Percentiles rank a stretch among this genome's conserved stretches.
Evolutionary conservation across 2,888 invertebrate genomes (phyloP).

Genomic region (Ischnura elegans): DNA sequence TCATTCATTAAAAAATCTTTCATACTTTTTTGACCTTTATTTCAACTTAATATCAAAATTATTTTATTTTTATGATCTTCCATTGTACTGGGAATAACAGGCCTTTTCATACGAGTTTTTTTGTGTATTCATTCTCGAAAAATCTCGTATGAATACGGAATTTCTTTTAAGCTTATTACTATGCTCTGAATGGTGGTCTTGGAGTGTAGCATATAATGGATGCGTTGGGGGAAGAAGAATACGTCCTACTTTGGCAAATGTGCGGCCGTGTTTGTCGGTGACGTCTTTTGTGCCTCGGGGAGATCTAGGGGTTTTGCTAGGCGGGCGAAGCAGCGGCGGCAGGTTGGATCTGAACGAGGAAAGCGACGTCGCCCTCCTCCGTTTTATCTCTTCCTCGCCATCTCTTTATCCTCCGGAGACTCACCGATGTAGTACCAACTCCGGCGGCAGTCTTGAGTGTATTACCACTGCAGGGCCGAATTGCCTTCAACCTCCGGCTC

Average conservation of each 20-base stretch:
- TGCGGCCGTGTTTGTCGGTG: not conserved
- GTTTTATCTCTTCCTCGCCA: not conserved
- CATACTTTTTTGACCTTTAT: no score
- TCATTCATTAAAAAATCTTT: no score
- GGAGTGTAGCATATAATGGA: no score
- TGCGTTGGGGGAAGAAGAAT: not conserved
- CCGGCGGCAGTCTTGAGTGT: not conserved
- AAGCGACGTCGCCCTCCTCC: not conserved
- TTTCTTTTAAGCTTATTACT: no score
- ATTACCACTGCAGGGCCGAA: not conserved
- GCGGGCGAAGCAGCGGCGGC: no score
- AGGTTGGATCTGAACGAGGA: not conserved
- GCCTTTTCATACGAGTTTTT: no score
- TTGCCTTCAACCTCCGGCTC: not conserved
- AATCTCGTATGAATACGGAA: no score
- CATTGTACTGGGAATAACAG: no score
- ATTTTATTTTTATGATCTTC: no score
- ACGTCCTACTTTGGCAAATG: not conserved
- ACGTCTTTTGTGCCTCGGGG: not conserved
- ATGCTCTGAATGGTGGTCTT: no score
- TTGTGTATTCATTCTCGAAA: no score
- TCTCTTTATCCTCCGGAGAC: not conserved
- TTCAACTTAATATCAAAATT: no score
- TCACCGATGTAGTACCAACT: not conserved
- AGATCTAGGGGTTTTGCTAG: not conserved